Percentiles rank a stretch among this genome's conserved stretches.
phyloP scores from a whole-genome alignment of 2,797 vertebrate species.

The Rhincodon typus region DNA sequence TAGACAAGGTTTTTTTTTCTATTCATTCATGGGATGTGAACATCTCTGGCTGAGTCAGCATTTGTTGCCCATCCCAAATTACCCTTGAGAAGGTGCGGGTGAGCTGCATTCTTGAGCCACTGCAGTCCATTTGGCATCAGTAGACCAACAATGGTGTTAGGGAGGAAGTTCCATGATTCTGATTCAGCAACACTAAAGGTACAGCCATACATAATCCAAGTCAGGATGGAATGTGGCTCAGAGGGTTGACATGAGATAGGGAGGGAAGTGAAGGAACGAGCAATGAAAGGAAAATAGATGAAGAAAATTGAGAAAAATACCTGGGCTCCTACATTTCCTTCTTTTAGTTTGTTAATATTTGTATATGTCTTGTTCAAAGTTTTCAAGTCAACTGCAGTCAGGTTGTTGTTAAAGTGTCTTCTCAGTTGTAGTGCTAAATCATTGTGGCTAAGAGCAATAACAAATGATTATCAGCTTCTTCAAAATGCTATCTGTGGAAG shows the following conservation, averaged over 20 bases:
- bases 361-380: constrained; percentile 62
- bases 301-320: constrained; percentile 51
- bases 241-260: neutral
- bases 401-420: constrained; percentile 56
- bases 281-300: neutral
- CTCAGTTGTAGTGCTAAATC: constrained; percentile 74
- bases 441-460: constrained; percentile 68
- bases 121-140: too few species aligned
- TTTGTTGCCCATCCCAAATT: too few species aligned
- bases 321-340: constrained; percentile 78
- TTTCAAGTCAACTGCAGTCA: constrained; percentile 60
- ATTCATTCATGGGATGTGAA: too few species aligned
- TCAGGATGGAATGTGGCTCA: too few species aligned
- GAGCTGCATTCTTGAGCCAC: too few species aligned
- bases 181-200: too few species aligned
- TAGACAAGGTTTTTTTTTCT: neutral
- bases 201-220: too few species aligned
- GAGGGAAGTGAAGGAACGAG: neutral
- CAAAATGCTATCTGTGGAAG: neutral
- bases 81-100: too few species aligned
- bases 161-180: too few species aligned
- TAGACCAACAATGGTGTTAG: too few species aligned
- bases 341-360: constrained; percentile 68
- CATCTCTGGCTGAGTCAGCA: too few species aligned
- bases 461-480: constrained; percentile 23